Evolutionary conservation across 2,113 vertebrate species (phyloP).

Genomic region (Pterocles orientalis): DNA sequence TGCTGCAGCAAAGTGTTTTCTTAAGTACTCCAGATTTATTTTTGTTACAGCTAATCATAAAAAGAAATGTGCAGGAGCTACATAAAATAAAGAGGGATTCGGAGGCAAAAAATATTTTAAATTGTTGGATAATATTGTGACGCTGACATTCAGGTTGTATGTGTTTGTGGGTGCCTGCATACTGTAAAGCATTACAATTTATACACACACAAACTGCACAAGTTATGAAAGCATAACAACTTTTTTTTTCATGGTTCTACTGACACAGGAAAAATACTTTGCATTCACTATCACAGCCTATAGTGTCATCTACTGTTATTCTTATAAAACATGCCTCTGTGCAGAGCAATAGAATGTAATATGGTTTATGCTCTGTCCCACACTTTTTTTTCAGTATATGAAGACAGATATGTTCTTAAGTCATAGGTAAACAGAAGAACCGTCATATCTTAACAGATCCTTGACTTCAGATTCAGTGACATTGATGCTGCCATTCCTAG

Average conservation of each 20-base stretch:
- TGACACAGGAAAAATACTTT: not conserved
- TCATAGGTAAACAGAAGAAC: not conserved
- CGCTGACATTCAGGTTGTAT: not conserved
- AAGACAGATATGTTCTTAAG: not conserved
- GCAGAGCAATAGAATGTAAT: not conserved
- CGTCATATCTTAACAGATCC: not conserved
- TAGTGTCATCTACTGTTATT: not conserved
- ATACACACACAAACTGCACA: not conserved
- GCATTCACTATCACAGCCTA: not conserved
- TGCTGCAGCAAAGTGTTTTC: slow-evolving; percentile 16
- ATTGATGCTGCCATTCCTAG: not conserved
- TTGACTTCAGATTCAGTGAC: not conserved
- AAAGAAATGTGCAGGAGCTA: slow-evolving; percentile 1
- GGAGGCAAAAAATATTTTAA: slow-evolving; percentile 28
- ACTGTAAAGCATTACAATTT: not conserved
- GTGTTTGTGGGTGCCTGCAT: not conserved
- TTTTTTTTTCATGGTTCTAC: slow-evolving; percentile 31
- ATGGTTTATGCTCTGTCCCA: not conserved
- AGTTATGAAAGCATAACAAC: not conserved
- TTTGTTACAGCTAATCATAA: slow-evolving; percentile 46
- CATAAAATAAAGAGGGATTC: slow-evolving; percentile 30
- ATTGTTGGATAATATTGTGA: slow-evolving; percentile 11
- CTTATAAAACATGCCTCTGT: not conserved
- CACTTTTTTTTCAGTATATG: not conserved
- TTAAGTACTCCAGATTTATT: slow-evolving; percentile 34